phyloP scores from a whole-genome alignment of 2,113 vertebrate genomes.

The Climacteris rufus region DNA sequence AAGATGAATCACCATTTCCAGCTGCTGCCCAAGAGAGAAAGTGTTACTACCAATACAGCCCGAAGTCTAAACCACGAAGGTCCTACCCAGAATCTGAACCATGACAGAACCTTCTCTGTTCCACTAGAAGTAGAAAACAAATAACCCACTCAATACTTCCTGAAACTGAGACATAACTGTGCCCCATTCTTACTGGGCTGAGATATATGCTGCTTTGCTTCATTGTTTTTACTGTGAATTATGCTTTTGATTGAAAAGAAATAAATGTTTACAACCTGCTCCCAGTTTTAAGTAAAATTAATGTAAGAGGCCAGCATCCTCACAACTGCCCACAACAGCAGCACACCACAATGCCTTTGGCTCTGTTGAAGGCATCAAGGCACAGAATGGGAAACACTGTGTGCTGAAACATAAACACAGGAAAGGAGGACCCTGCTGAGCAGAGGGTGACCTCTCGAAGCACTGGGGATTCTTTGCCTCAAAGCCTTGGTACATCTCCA shows the following conservation, averaged over 20 bases:
- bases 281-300: background rate
- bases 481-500: background rate
- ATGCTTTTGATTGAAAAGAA: background rate
- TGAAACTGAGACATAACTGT: background rate
- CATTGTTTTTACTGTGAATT: background rate
- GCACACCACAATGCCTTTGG: background rate
- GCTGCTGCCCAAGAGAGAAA: background rate
- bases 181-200: background rate
- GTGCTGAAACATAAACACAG: slow-evolving; percentile 12
- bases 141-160: background rate
- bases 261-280: background rate
- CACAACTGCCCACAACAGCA: background rate
- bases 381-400: background rate
- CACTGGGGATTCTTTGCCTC: background rate
- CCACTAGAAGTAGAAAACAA: background rate
- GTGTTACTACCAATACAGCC: background rate
- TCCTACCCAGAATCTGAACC: background rate
- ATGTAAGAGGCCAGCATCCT: background rate
- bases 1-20: background rate
- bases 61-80: background rate
- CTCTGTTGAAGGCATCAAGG: background rate
- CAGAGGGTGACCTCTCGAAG: background rate
- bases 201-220: background rate
- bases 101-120: background rate
- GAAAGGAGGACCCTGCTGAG: slow-evolving; percentile 30